Base-by-base conservation (phyloP, 2,888 invertebrate genomes). In the Harpalus rubripes region DNA sequence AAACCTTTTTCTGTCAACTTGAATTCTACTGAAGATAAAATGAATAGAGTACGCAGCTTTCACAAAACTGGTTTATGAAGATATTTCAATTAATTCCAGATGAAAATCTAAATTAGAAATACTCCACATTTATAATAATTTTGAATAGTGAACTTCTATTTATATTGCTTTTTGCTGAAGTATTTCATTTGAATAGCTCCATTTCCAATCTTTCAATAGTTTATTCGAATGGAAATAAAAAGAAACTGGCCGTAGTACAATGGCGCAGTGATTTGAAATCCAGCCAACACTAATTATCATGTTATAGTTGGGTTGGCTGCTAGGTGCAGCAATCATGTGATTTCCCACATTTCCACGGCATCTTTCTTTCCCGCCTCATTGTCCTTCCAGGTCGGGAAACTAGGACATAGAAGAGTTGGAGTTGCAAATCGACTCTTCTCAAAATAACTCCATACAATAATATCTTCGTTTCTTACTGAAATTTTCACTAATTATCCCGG, bases 251-350 rank as follows among this genome's bases (percentile, higher is more conserved):
- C n/a, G 32, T 10, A 0, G 15, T 39, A 32, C 15, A 68, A 39
- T 32, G 22, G 12, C 10, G 22, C 68, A 39, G 32, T n/a, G 39
- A 68, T 68, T 68, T 68, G 68, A 68, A 68, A 68, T 68, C n/a
- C 68, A 68, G 68, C 68, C 68, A 68, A 68, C 68, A 39, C 68
- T 68, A 68, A 68, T 68, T 68, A 68, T 68, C 39, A 39, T 68
- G 68, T 68, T 39, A 68, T 68, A 15, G 68, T 39, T 15, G 12
- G 26, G n/a, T 32, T 26, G n/a, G 68, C 12, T 63, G 10, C 2
- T 68, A 68, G 68, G 39, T 68, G 68, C 68, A 68, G 68, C 68
- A 68, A 68, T 68, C 68, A 68, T 3, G n/a, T 41, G 68, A 68
- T 68, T 39, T 68, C 68, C 68, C 68, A n/a, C 68, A 68, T 68